Evolutionary conservation across 2,888 invertebrate genomes (phyloP).

Genomic region (Harpagoxenus sublaevis): DNA sequence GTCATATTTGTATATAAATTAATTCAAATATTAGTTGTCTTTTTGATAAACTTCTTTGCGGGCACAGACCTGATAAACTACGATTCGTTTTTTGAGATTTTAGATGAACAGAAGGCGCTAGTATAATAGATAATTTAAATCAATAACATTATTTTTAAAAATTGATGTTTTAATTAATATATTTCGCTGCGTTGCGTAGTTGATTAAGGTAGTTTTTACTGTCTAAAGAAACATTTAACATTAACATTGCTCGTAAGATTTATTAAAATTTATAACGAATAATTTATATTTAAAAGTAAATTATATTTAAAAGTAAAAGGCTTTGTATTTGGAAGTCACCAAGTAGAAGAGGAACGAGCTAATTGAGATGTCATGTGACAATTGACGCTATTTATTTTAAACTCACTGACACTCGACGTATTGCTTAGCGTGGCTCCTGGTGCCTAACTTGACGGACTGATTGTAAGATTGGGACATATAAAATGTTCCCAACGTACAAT

Average conservation of each 20-base stretch:
- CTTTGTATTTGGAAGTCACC: too few relatives aligned
- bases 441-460: too few relatives aligned
- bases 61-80: neutral
- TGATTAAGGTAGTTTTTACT: neutral
- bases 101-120: neutral
- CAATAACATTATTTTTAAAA: neutral
- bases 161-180: neutral
- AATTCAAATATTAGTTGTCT: neutral
- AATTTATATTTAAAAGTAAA: neutral
- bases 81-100: neutral
- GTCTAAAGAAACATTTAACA: neutral
- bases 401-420: too few relatives aligned
- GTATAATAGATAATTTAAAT: neutral
- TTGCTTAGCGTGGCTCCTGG: too few relatives aligned
- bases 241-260: neutral
- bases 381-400: too few relatives aligned
- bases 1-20: neutral
- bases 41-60: neutral
- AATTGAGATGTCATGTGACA: too few relatives aligned
- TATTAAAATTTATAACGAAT: conserved; percentile 9
- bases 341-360: too few relatives aligned
- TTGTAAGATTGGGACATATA: too few relatives aligned
- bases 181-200: neutral
- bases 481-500: too few relatives aligned
- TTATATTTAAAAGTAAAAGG: too few relatives aligned